Evolutionary conservation across 1,140 invertebrate species (phyloP), one percentile per base, ranked within the genome.

Genomic region (Brachionus rotundiformis): DNA sequence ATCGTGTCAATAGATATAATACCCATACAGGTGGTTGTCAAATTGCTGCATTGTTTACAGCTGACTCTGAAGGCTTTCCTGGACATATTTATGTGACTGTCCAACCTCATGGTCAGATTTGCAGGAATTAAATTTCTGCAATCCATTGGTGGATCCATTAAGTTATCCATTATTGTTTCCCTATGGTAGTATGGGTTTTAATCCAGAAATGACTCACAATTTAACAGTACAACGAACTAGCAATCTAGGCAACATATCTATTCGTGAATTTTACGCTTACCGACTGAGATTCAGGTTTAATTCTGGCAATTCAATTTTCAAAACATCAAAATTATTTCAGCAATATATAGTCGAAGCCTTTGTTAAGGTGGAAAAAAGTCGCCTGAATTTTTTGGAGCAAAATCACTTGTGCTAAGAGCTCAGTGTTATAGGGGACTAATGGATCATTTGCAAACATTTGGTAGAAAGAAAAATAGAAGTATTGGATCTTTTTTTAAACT

Each of bases 361-460:
- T 85, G 86, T 83, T 3, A 87, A 87, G 84, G 85, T 84, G 16
- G 84, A 88, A 83, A 84, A 84, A 33, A 83, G 86, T 68, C 83
- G 84, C 33, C 61, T 88, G 7, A 25, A 83, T 47, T 86, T 19
- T 80, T 7, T 41, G 0, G 8, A 31, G n/a, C 2, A 1, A 7
- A 47, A 82, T 33, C 81, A 82, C 10, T 39, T 0, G 2, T 1
- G 11, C n/a, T 82, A 2, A 8, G 81, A 1, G 13, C 31, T 1
- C 11, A 73, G 1, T 16, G 2, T 1, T 82, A 82, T 31, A n/a
- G 44, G 25, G 71, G 71, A 6, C 4, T 75, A 47, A 75, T 75
- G 16, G 71, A 63, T n/a, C 25, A 61, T 54, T 47, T 81, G n/a
- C 6, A 11, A 5, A 11, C 3, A 5, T 1, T 25, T 2, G 2